Evolutionary conservation across 2,797 vertebrate species (phyloP).

Genomic region (Sebastes oblongus): DNA sequence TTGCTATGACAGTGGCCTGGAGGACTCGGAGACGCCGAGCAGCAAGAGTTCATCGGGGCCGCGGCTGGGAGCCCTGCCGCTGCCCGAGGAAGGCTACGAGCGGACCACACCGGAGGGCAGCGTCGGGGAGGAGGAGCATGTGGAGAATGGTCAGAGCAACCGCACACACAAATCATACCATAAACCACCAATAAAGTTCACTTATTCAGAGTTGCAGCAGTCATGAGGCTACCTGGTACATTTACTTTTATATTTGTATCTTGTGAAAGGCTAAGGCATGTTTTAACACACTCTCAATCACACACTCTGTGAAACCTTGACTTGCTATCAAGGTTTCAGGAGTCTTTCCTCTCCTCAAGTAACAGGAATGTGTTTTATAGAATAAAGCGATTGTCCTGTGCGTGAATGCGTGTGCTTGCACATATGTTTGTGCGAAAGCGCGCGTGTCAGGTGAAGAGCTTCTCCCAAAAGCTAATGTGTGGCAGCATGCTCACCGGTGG

Average conservation of each 20-base stretch:
- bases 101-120: constrained; percentile 98
- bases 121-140: constrained; percentile 98
- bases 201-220: neutral
- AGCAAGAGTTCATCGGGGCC: constrained; percentile 98
- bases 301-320: constrained; percentile 29
- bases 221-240: neutral
- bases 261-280: constrained; percentile 9
- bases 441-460: constrained; percentile 3
- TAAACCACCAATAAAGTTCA: neutral
- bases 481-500: constrained; percentile 7
- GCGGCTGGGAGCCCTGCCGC: constrained; percentile 93
- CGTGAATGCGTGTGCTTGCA: neutral
- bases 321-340: constrained; percentile 38
- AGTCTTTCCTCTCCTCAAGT: constrained; percentile 31
- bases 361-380: constrained; percentile 34
- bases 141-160: constrained; percentile 93
- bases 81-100: constrained; percentile 98
- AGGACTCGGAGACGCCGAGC: constrained; percentile 98
- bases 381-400: constrained; percentile 26
- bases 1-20: constrained; percentile 98
- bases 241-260: constrained; percentile 11
- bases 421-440: constrained; percentile 1
- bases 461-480: constrained; percentile 4
- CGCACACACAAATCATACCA: constrained; percentile 36
- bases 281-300: neutral